A percentile compares a stretch with the other conserved stretches of the same genome.
Conservation (phyloP, 2,113 vertebrate genomes). For the Channa argus region DNA sequence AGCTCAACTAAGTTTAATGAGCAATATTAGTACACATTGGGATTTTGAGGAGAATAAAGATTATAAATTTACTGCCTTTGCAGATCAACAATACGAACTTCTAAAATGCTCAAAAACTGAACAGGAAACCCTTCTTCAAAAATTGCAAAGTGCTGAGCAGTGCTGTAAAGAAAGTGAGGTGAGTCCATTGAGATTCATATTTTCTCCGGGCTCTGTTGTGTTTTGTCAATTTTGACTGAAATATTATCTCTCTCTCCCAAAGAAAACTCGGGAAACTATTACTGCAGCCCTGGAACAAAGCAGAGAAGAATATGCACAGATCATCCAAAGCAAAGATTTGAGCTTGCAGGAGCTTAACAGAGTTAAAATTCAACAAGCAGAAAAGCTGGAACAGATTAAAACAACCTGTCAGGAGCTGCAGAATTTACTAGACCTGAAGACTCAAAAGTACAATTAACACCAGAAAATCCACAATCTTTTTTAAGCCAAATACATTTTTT, state of each 20-base stretch:
- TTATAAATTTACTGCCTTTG: conserved; percentile 46
- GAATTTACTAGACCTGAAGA: conserved; percentile 80
- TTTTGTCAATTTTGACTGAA: conserved; percentile 9
- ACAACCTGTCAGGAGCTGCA: conserved; percentile 77
- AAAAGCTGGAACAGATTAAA: conserved; percentile 80
- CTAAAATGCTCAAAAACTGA: conserved; percentile 82
- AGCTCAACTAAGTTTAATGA: not conserved
- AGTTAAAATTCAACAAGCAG: conserved; percentile 78
- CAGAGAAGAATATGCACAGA: conserved; percentile 77
- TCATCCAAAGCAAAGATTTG: conserved; percentile 83
- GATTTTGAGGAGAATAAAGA: not conserved
- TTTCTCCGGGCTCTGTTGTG: not conserved
- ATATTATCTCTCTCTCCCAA: conserved; percentile 51
- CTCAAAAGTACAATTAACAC: conserved; percentile 82
- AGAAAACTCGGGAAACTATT: conserved; percentile 80
- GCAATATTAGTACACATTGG: not conserved
- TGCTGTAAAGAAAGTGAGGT: conserved; percentile 85
- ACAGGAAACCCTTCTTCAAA: conserved; percentile 79
- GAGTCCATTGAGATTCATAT: conserved; percentile 16
- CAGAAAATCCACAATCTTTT: not conserved
- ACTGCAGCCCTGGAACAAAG: conserved; percentile 81
- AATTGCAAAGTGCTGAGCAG: conserved; percentile 82
- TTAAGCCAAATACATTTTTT: not conserved
- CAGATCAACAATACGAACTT: conserved; percentile 83
- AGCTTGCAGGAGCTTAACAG: conserved; percentile 83